Evolutionary conservation across 2,797 vertebrate species (phyloP).

Genomic region (Rhinatrema bivittatum): DNA sequence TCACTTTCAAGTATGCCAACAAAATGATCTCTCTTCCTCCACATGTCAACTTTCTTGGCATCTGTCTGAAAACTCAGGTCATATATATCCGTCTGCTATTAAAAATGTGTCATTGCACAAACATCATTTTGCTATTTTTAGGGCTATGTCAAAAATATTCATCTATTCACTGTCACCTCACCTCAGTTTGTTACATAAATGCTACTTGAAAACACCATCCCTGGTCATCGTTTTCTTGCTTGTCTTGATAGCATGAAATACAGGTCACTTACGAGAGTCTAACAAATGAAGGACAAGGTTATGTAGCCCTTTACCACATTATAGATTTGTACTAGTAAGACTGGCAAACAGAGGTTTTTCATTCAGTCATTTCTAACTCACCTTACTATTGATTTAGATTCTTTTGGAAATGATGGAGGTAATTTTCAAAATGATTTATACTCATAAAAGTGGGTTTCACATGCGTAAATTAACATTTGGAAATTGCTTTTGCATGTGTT

Average conservation of each 20-base stretch:
- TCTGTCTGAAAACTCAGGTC: conserved; percentile 50
- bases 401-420: too few relatives aligned
- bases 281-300: neutral
- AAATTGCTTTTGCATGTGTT: too few relatives aligned
- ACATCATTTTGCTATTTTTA: conserved; percentile 57
- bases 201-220: conserved; percentile 11
- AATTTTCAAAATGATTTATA: too few relatives aligned
- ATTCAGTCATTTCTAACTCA: too few relatives aligned
- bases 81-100: conserved; percentile 54
- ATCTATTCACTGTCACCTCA: conserved; percentile 47
- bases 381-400: too few relatives aligned
- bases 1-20: conserved; percentile 19
- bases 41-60: conserved; percentile 62
- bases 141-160: conserved; percentile 51
- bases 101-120: conserved; percentile 45
- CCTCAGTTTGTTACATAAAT: conserved; percentile 46
- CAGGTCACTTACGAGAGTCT: conserved; percentile 7
- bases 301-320: too few relatives aligned
- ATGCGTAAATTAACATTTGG: too few relatives aligned
- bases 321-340: too few relatives aligned
- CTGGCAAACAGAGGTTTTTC: too few relatives aligned
- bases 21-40: conserved; percentile 34
- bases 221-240: conserved; percentile 12
- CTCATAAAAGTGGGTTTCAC: too few relatives aligned
- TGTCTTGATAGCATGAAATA: neutral